These are phyloP conservation scores for Cylindroiulus punctatus DNA, from an alignment of 2,888 invertebrate species.

Conservation along the genomic window DNA sequence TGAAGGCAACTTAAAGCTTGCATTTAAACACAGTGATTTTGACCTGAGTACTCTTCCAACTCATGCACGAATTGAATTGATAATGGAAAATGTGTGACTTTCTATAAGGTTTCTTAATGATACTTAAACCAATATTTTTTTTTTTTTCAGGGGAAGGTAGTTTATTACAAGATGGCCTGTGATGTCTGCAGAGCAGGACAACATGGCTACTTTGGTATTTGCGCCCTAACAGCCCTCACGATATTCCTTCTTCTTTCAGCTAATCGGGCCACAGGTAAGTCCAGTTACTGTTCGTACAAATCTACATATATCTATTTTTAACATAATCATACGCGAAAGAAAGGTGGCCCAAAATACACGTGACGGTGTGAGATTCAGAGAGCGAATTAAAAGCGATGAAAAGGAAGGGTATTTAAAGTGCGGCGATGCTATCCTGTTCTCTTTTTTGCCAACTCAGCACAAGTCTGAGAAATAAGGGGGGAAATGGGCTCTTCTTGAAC, in stretches of 20 bases:
- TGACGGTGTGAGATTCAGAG: not conserved
- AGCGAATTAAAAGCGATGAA: not conserved
- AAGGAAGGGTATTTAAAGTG: not conserved
- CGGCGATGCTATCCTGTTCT: not conserved
- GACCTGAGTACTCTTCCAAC: no score
- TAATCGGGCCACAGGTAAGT: slow-evolving; percentile 57
- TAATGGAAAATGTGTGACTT: no score
- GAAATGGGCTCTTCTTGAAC: not conserved
- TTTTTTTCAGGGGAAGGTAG: slow-evolving; percentile 55
- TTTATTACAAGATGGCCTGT: slow-evolving; percentile 57
- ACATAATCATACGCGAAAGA: not conserved
- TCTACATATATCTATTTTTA: not conserved
- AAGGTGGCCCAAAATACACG: not conserved
- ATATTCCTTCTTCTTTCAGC: slow-evolving; percentile 54
- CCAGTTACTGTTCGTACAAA: not conserved
- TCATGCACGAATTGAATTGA: no score
- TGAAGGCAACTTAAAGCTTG: no score
- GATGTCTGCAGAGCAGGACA: slow-evolving; percentile 56
- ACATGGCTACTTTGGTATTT: slow-evolving; percentile 56
- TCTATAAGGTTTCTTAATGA: no score
- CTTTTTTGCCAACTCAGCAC: not conserved
- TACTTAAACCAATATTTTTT: not conserved
- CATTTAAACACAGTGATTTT: no score
- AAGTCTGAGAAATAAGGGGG: not conserved
- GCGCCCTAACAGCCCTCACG: slow-evolving; percentile 53